Evolutionary conservation across 2,113 vertebrate genomes (phyloP).

Genomic region (Coryphaenoides rupestris): DNA sequence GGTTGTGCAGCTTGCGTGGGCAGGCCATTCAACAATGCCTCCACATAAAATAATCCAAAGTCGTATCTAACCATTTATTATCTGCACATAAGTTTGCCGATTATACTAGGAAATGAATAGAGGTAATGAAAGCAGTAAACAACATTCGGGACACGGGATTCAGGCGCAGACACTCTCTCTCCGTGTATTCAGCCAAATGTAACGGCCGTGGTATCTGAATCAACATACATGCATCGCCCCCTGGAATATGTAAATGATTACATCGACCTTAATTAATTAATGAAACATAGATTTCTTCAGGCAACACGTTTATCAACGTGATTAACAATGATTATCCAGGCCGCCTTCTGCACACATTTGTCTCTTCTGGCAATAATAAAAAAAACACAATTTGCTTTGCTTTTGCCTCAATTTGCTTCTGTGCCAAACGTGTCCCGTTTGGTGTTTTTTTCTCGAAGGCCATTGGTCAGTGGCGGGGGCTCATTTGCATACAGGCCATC

Average conservation of each 20-base stretch:
- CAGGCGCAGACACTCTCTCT: not conserved
- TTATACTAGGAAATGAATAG: too few relatives aligned
- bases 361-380: not conserved
- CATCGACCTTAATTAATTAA: constrained; percentile 33
- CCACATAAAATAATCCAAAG: not conserved
- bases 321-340: constrained; percentile 23
- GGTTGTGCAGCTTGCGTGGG: too few relatives aligned
- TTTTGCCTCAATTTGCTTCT: constrained; percentile 58
- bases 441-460: not conserved
- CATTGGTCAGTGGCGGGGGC: not conserved
- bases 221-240: not conserved
- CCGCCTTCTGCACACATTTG: not conserved
- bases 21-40: too few relatives aligned
- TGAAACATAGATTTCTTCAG: constrained; percentile 40
- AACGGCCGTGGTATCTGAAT: not conserved
- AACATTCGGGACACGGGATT: too few relatives aligned
- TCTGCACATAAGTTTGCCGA: too few relatives aligned
- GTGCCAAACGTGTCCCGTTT: constrained; percentile 1
- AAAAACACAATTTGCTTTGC: too few relatives aligned
- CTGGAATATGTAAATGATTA: not conserved
- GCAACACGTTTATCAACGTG: constrained; percentile 25
- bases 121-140: too few relatives aligned
- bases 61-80: too few relatives aligned
- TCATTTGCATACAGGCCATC: constrained; percentile 60
- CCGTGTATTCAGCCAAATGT: too few relatives aligned